A percentile compares a stretch with the other conserved stretches of the same genome.
Evolutionary conservation across 2,113 vertebrate species (phyloP).

Genomic region (Hippolais icterina): DNA sequence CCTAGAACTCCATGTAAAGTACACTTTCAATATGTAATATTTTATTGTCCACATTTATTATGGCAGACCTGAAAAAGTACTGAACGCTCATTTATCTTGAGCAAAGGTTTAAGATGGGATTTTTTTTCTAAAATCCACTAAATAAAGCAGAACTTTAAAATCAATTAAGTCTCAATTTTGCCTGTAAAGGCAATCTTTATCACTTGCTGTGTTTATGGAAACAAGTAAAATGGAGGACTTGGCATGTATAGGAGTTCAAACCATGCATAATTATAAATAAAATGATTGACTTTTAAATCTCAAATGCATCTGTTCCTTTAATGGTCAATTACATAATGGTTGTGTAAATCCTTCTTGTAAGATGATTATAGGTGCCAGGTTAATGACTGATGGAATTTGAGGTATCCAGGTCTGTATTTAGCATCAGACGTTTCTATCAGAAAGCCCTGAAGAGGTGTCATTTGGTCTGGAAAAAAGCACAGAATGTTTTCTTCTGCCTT

Average conservation of each 20-base stretch:
- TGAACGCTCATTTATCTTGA: neutral
- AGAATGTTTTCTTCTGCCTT: neutral
- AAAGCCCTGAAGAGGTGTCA: neutral
- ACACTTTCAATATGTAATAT: neutral
- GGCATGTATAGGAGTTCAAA: neutral
- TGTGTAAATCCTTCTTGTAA: conserved; percentile 59
- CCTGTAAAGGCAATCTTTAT: neutral
- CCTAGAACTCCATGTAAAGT: neutral
- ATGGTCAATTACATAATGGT: conserved; percentile 68
- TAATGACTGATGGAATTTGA: conserved; percentile 54
- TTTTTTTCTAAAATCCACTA: neutral
- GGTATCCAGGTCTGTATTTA: conserved; percentile 36
- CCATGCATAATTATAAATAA: conserved; percentile 8
- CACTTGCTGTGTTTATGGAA: neutral
- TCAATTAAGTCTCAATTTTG: neutral
- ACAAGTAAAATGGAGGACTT: neutral
- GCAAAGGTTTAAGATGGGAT: neutral
- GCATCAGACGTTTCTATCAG: neutral
- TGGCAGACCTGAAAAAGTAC: neutral
- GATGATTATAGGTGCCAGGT: conserved; percentile 71
- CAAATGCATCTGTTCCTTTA: conserved; percentile 47
- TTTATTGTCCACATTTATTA: neutral
- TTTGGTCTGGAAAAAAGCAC: neutral
- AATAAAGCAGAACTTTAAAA: neutral
- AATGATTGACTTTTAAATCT: conserved; percentile 50